Evolutionary conservation across 2,113 vertebrate species (phyloP), one percentile per base, ranked within the genome.

Genomic region (Pachyramphus minor): DNA sequence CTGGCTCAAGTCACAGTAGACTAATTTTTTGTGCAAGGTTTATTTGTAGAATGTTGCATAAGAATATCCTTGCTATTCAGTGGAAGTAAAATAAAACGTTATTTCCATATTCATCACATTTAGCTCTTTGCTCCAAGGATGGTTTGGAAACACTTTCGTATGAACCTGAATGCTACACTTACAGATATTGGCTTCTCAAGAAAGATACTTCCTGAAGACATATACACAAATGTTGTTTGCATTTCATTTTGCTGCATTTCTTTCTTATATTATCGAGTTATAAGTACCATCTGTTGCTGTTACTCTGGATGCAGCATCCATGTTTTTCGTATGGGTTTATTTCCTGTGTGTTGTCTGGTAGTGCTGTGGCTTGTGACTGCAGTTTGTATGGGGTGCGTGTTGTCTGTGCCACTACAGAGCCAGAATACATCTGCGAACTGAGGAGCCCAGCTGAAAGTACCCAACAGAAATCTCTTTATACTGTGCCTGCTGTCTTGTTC

Each of bases 381-480:
- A 37, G 44, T 49, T 27, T 56, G 39, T 22, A 4, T 3, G 74
- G 28, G 69, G n/a, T 8, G 42, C 67, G 58, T 0, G 0, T 11
- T 76, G 35, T 2, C n/a, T 21, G 62, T 49, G 78, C 23, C 23
- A 1, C 60, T 21, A 0, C 4, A 28, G 44, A 72, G 44, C 49
- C 62, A 49, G 52, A 5, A 3, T 5, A 16, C 9, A 6, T 5
- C 47, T 30, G 47, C 75, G 55, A 37, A 45, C 8, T 0, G 0
- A 56, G 49, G 25, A 93, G 25, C 44, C 60, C 12, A 0, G 0
- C 80, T 56, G 56, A 44, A 50, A 35, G 9, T 1, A 4, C 2
- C 33, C 33, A 5, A 17, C 42, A 63, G 78, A 75, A 85, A 50
- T 9, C 45, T 62, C 67, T 60, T 52, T n/a, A 3, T 49, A 8